Percentiles rank a stretch among this genome's conserved stretches.
phyloP scores from a whole-genome alignment of 2,888 invertebrate species.

The Mythimna albipuncta region DNA sequence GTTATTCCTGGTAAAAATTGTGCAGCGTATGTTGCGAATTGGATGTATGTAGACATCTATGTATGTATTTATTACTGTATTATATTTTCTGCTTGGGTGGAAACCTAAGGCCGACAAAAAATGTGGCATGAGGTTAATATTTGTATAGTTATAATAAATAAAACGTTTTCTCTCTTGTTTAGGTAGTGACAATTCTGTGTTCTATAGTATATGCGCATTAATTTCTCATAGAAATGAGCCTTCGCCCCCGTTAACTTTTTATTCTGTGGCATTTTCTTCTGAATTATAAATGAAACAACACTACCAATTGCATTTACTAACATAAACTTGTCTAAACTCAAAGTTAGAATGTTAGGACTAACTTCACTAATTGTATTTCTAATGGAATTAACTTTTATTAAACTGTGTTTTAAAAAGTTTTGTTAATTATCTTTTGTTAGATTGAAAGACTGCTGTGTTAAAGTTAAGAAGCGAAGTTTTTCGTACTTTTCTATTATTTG shows the following conservation, averaged over 20 bases:
- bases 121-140: too few relatives aligned
- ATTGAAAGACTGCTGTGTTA: slow-evolving; percentile 32
- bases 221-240: too few relatives aligned
- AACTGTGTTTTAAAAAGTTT: slow-evolving; percentile 57
- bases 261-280: slow-evolving; percentile 22
- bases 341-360: slow-evolving; percentile 50
- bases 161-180: too few relatives aligned
- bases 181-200: too few relatives aligned
- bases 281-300: slow-evolving; percentile 61
- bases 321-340: slow-evolving; percentile 60
- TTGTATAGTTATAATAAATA: too few relatives aligned
- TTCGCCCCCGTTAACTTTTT: background rate
- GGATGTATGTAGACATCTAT: too few relatives aligned
- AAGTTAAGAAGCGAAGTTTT: slow-evolving; percentile 38
- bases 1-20: too few relatives aligned
- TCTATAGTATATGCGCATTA: too few relatives aligned
- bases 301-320: slow-evolving; percentile 59
- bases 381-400: slow-evolving; percentile 62
- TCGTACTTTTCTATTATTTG: slow-evolving; percentile 8
- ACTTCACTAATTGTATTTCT: slow-evolving; percentile 58
- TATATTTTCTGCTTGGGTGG: too few relatives aligned
- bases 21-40: too few relatives aligned
- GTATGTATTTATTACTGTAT: too few relatives aligned
- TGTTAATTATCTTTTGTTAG: slow-evolving; percentile 46
- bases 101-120: too few relatives aligned